These are phyloP conservation scores for Myotis findleyi DNA, from an alignment of 2,797 vertebrate genomes.

Conservation along the genomic window DNA sequence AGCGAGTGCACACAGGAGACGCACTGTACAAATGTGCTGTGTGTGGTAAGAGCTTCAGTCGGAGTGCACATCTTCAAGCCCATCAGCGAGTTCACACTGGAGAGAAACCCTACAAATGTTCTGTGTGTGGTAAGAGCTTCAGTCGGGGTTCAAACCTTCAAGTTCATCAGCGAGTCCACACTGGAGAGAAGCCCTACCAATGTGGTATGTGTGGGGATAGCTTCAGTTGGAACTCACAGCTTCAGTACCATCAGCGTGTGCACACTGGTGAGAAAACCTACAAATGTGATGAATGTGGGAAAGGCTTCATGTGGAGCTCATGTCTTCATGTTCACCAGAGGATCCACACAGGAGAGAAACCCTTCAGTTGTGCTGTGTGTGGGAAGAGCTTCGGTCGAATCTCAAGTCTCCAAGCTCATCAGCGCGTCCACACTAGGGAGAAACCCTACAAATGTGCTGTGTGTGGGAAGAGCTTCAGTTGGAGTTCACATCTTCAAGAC, in stretches of 20 bases:
- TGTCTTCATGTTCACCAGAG: constrained; percentile 12
- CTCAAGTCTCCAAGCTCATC: neutral
- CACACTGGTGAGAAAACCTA: neutral
- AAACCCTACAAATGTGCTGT: too few species aligned
- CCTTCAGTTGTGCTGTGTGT: neutral
- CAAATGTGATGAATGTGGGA: neutral
- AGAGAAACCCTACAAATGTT: neutral
- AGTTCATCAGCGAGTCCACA: neutral
- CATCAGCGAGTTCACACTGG: neutral
- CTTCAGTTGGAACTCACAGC: neutral
- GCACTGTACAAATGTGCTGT: neutral
- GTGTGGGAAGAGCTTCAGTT: too few species aligned
- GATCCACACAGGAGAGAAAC: neutral
- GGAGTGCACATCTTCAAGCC: neutral
- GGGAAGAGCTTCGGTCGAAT: neutral
- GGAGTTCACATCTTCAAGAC: neutral
- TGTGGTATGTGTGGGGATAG: neutral
- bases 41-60: neutral
- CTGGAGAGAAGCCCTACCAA: neutral
- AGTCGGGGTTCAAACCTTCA: neutral
- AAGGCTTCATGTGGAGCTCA: neutral
- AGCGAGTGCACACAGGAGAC: neutral
- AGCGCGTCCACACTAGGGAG: neutral
- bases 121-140: neutral
- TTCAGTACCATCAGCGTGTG: neutral